Percentiles rank a stretch among this genome's conserved stretches.
These are phyloP conservation scores for Caenorhabditis afra DNA, from an alignment of 2,888 invertebrate genomes.

Conservation along the genomic window DNA sequence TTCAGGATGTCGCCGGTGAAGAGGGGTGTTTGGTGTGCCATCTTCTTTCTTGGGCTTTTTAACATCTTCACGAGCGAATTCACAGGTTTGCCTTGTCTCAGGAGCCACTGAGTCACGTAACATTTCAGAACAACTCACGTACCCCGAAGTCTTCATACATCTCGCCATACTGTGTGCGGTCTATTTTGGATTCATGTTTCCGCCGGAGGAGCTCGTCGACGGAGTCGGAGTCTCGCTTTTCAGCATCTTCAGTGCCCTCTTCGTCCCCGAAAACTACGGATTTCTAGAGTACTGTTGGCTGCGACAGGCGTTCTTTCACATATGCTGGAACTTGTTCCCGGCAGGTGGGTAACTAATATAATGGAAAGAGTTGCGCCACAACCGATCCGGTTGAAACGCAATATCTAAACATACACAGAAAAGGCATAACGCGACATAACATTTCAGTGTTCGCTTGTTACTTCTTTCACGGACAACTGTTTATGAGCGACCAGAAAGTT, in stretches of 20 bases:
- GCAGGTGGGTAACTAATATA: no score
- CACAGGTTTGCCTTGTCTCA: constrained; percentile 18
- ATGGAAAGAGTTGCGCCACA: no score
- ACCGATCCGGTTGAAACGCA: no score
- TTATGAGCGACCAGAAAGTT: not conserved
- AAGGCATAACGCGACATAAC: no score
- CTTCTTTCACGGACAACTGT: not conserved
- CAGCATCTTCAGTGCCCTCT: constrained; percentile 22
- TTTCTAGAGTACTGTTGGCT: constrained; percentile 24
- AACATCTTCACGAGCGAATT: constrained; percentile 23
- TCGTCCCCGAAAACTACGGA: not conserved
- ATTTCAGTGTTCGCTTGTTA: not conserved
- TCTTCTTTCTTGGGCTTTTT: constrained; percentile 20
- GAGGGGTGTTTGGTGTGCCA: constrained; percentile 17
- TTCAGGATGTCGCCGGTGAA: constrained; percentile 31
- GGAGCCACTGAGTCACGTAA: no score
- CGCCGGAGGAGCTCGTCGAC: constrained; percentile 34
- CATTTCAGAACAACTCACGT: constrained; percentile 36
- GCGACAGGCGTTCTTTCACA: constrained; percentile 21
- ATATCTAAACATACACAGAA: no score
- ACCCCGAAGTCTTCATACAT: constrained; percentile 26
- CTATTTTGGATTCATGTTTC: constrained; percentile 20
- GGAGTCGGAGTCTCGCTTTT: constrained; percentile 33
- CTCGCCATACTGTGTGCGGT: constrained; percentile 1
- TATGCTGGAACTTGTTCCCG: no score